Evolutionary conservation across 2,797 vertebrate genomes (phyloP), one percentile per base, ranked within the genome.

Genomic region (Girardinus metallicus): DNA sequence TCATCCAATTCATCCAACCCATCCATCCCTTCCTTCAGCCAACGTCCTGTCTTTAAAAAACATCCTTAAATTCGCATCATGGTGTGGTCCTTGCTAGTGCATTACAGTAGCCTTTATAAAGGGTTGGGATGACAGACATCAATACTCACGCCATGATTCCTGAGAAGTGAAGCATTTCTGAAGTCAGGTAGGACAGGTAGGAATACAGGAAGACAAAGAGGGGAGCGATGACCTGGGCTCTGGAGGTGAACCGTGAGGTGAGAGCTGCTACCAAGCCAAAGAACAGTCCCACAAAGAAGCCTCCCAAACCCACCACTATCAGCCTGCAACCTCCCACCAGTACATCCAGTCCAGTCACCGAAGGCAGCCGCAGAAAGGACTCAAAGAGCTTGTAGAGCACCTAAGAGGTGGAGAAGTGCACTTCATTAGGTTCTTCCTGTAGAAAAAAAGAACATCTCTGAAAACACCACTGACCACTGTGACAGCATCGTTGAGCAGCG

Each of bases 201-300:
- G 96, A 97, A 86, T 97, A 97, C 49, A 97, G 95, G 94, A 97
- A 97, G 82, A 97, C 95, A 1, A 97, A 98, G 39, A 97, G 95
- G 0, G 96, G 96, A 39, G 97, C 95, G 0, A 97, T 97, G 90
- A 97, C 96, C 0, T 95, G 94, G 79, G 96, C 96, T 74, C 95
- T 95, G 85, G 96, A 96, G 76, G 96, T 96, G 89, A 97, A 97
- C 0, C 93, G 83, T 0, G 96, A 96, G 70, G 96, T 96, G 80
- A 97, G 96, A 73, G 96, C 96, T 0, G 96, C 95, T 0, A 96
- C 80, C 84, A 96, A 87, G 60, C 96, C 96, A 12, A 97, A 97
- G 46, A 93, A 91, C 46, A 97, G 87, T 47, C 96, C 96, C 12
- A 96, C 94, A 26, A 92, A 86, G 44, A 97, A 83, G n/a, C 96